phyloP scores from a whole-genome alignment of 1,140 invertebrate genomes.

The Hesperophylax magnus region DNA sequence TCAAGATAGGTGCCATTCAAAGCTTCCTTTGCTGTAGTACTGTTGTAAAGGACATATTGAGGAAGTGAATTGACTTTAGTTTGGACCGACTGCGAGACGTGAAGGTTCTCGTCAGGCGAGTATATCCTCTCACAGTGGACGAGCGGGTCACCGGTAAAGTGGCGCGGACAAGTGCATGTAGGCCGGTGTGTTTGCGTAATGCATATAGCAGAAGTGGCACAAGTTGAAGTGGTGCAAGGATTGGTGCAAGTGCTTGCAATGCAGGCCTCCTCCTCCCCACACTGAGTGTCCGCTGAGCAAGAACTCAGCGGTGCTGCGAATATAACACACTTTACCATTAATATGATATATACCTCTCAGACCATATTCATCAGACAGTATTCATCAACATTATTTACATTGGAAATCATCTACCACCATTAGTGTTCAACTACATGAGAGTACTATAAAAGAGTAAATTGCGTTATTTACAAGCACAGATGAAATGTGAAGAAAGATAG shows the following conservation, averaged over 20 bases:
- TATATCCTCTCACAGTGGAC: neutral
- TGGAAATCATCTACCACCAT: conserved; percentile 43
- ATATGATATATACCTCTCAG: conserved; percentile 58
- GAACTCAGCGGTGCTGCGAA: conserved; percentile 63
- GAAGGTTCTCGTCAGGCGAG: conserved; percentile 12
- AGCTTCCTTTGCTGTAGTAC: neutral
- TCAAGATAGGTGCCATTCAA: neutral
- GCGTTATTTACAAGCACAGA: conserved; percentile 54
- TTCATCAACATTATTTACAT: conserved; percentile 46
- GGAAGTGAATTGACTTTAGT: conserved; percentile 27
- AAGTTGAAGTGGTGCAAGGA: conserved; percentile 76
- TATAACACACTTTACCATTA: conserved; percentile 66
- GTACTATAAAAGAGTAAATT: conserved; percentile 43
- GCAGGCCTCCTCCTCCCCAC: conserved; percentile 77
- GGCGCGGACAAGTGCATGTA: conserved; percentile 63
- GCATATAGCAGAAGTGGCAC: conserved; percentile 64
- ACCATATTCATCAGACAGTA: conserved; percentile 30
- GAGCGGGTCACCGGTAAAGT: conserved; percentile 60
- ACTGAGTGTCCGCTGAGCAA: conserved; percentile 77
- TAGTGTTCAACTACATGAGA: conserved; percentile 55
- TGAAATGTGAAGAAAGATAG: conserved; percentile 54
- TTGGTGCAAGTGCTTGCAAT: conserved; percentile 76
- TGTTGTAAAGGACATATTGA: neutral
- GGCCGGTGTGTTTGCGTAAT: conserved; percentile 67
- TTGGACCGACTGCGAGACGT: conserved; percentile 19